A percentile compares a stretch with the other conserved stretches of the same genome.
phyloP scores from a whole-genome alignment of 2,797 vertebrate species.

The Labroides dimidiatus region DNA sequence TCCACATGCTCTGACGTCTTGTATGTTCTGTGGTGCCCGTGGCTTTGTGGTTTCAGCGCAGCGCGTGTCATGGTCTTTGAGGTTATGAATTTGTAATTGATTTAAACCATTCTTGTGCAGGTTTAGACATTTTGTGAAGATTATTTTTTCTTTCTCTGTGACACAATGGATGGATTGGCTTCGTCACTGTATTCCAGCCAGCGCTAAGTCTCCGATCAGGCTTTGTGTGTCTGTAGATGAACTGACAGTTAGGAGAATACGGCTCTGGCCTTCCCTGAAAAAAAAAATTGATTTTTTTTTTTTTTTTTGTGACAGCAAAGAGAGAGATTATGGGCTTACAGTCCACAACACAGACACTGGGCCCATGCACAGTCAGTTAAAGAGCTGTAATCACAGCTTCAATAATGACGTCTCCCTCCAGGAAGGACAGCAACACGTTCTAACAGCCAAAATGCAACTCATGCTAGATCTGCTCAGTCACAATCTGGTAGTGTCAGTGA shows the following conservation, averaged over 20 bases:
- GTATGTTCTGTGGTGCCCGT: slow-evolving; percentile 22
- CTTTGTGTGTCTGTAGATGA: slow-evolving; percentile 40
- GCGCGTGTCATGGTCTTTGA: not conserved
- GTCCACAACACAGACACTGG: slow-evolving; percentile 25
- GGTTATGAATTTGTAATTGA: not conserved
- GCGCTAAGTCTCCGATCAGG: slow-evolving; percentile 37
- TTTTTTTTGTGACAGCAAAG: slow-evolving; percentile 56
- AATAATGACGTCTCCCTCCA: slow-evolving; percentile 29
- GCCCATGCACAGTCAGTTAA: slow-evolving; percentile 17
- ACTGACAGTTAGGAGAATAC: slow-evolving; percentile 33
- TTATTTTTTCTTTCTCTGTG: slow-evolving; percentile 8
- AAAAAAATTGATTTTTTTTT: slow-evolving; percentile 51
- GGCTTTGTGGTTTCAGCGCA: slow-evolving; percentile 22
- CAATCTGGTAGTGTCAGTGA: no score
- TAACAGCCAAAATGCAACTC: no score
- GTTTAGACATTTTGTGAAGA: not conserved
- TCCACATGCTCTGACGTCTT: not conserved
- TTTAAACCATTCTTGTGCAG: slow-evolving; percentile 26
- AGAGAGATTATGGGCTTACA: slow-evolving; percentile 48
- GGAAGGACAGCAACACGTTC: not conserved
- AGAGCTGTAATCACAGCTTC: slow-evolving; percentile 28
- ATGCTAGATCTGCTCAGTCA: no score
- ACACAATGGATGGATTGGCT: slow-evolving; percentile 35
- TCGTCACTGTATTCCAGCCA: slow-evolving; percentile 17
- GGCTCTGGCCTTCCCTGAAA: slow-evolving; percentile 36